These are phyloP conservation scores for Drosophila baimaii DNA, from an alignment of 1,140 invertebrate genomes.

Conservation along the genomic window DNA sequence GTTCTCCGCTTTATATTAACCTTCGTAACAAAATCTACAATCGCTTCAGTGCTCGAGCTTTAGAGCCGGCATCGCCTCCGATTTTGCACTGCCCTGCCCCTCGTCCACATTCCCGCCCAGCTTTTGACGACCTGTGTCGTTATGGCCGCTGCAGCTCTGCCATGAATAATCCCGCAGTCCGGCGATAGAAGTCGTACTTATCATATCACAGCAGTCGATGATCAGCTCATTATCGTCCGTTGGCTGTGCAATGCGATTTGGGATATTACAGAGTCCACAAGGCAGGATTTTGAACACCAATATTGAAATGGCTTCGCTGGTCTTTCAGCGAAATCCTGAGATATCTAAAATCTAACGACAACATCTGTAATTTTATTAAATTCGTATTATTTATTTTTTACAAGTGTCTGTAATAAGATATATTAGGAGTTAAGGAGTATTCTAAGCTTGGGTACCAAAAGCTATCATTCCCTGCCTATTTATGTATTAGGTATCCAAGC, in stretches of 20 bases:
- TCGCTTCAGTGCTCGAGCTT: slow-evolving; percentile 54
- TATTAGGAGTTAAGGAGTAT: background rate
- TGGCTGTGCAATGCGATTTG: background rate
- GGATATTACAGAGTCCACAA: slow-evolving; percentile 1
- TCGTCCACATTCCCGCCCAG: slow-evolving; percentile 22
- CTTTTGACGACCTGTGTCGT: slow-evolving; percentile 43
- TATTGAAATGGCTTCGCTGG: background rate
- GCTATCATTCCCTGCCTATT: background rate
- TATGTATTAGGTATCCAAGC: background rate
- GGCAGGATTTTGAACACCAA: background rate
- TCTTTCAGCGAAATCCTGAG: background rate
- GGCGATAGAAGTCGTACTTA: slow-evolving; percentile 41
- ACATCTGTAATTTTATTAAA: background rate
- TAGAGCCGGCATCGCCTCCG: slow-evolving; percentile 55
- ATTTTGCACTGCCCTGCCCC: slow-evolving; percentile 26
- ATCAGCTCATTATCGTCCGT: slow-evolving; percentile 38
- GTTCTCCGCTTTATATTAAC: slow-evolving; percentile 60
- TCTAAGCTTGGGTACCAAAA: background rate
- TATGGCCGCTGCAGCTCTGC: slow-evolving; percentile 24
- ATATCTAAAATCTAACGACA: background rate
- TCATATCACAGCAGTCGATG: slow-evolving; percentile 38
- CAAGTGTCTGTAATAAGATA: background rate
- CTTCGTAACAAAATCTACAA: slow-evolving; percentile 71
- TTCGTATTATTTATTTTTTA: background rate
- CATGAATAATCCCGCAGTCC: slow-evolving; percentile 26